Percentiles rank a stretch among this genome's conserved stretches.
These are phyloP conservation scores for Furcifer pardalis DNA, from an alignment of 2,797 vertebrate species.

Conservation along the genomic window DNA sequence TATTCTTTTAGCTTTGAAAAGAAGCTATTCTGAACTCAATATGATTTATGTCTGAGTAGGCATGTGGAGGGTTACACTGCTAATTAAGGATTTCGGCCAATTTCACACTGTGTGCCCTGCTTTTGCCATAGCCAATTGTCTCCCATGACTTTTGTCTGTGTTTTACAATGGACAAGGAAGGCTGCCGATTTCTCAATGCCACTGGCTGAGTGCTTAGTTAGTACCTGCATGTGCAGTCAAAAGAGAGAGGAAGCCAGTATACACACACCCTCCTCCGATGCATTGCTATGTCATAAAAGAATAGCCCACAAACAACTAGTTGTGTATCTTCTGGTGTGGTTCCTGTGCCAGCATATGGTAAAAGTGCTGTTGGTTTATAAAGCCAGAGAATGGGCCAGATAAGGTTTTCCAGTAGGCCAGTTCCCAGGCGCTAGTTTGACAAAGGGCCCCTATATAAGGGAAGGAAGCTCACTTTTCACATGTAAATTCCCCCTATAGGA, in stretches of 20 bases:
- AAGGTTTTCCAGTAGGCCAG: neutral
- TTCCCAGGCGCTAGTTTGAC: slow-evolving; percentile 20
- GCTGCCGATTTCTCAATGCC: neutral
- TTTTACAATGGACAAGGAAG: neutral
- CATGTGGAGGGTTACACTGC: neutral
- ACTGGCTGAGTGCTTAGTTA: neutral
- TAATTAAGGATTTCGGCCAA: neutral
- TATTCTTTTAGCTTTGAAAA: neutral
- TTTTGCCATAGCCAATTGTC: neutral
- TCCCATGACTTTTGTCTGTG: neutral
- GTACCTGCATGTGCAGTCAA: neutral
- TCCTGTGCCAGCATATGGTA: slow-evolving; percentile 16
- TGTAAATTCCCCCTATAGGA: slow-evolving; percentile 33
- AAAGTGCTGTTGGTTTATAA: neutral
- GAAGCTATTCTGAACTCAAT: neutral
- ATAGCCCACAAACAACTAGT: neutral
- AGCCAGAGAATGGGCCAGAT: neutral
- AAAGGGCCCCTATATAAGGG: neutral
- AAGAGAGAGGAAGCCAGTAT: neutral
- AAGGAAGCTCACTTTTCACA: slow-evolving; percentile 36
- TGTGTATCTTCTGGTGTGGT: neutral
- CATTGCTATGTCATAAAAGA: neutral
- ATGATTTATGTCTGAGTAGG: neutral
- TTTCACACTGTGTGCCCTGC: neutral
- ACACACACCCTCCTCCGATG: neutral